Evolutionary conservation across 2,888 invertebrate genomes (phyloP), one percentile per base, ranked within the genome.

Genomic region (Hyppa rectilinea): DNA sequence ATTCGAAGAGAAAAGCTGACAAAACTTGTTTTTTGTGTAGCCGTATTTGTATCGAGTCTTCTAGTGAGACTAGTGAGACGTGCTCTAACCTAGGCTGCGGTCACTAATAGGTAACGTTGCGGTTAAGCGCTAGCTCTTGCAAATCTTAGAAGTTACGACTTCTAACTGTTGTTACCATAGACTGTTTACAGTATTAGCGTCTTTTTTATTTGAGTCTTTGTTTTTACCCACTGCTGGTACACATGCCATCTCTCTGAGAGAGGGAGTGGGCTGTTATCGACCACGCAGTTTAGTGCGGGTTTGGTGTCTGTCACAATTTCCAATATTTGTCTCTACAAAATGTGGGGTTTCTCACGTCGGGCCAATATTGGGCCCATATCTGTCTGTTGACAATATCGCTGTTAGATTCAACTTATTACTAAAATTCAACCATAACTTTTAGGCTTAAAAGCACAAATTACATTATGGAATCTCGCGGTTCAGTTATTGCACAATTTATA

Each of bases 31-130:
- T 26, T 45, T 38, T 23, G n/a, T 36, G 6, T 20, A 14, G 38
- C 20, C 52, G 23, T 31, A 43, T 45, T 45, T 12, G 0, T 9
- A 34, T 2, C 4, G 10, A 36, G 12, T n/a, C 6, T 45, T 14
- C 31, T 6, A 55, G 43, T n/a, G 17, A 58, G 31, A 17, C 31
- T 6, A 55, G 43, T n/a, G 17, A 58, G 31, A 17, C 5, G 29
- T 55, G 43, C 20, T 43, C 45, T 26, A 47, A 66, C 47, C 47
- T 53, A 31, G 23, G 14, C n/a, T 78, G 78, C 59, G 78, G 81
- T 78, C 66, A 10, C 29, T 20, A 29, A 5, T 38, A 43, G 29
- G 47, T 53, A 29, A 53, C 20, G 56, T 38, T 81, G 81, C 61
- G 78, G 71, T 81, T 26, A 14, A 62, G 50, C 38, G 31, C 40